Conservation (phyloP, 2,113 vertebrate species). For the Asarcornis scutulata region DNA sequence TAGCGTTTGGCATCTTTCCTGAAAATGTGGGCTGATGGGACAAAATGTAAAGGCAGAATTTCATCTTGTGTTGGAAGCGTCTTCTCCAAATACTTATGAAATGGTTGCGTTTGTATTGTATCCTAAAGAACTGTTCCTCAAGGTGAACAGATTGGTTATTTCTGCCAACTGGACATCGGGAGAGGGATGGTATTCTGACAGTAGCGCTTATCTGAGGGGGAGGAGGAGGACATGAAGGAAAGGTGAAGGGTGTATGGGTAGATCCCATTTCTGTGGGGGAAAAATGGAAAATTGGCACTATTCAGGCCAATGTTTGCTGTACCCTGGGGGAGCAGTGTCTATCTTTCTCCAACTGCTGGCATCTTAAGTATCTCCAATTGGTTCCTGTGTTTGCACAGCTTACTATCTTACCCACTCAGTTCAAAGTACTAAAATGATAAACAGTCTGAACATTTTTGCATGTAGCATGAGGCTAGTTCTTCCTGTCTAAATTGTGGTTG, state of each 20-base stretch:
- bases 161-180: background rate
- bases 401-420: background rate
- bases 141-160: background rate
- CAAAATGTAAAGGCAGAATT: background rate
- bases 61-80: background rate
- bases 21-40: background rate
- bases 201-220: background rate
- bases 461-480: background rate
- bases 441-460: constrained; percentile 8
- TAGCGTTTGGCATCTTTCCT: constrained; percentile 4
- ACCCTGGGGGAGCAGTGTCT: background rate
- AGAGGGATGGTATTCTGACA: background rate
- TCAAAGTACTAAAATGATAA: constrained; percentile 46
- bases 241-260: background rate
- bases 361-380: constrained; percentile 23
- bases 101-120: background rate
- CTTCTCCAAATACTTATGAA: background rate
- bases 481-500: constrained; percentile 5
- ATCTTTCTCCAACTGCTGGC: constrained; percentile 1
- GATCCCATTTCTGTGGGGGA: background rate
- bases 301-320: background rate
- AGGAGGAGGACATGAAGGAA: background rate
- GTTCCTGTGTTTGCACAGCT: background rate
- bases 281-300: background rate
- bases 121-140: background rate